Conservation (phyloP, 2,113 vertebrate species). For the Actenoides hombroni region DNA sequence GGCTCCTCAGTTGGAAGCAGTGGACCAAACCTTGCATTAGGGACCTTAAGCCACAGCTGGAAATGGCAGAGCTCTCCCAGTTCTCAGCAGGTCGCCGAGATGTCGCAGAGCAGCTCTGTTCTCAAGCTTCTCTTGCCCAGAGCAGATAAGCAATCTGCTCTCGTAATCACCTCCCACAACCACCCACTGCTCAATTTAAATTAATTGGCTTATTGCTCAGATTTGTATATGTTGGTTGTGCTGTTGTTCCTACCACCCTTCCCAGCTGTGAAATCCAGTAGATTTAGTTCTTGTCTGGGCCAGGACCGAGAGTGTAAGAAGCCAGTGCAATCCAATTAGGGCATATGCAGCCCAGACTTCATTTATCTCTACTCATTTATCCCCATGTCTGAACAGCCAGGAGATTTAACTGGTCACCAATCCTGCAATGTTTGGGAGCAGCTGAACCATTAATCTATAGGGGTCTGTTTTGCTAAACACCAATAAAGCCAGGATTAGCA, state of each 20-base stretch:
- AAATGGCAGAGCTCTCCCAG: not conserved
- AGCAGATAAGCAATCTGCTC: not conserved
- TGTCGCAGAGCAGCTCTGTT: not conserved
- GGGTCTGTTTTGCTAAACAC: constrained; percentile 49
- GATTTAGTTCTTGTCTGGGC: constrained; percentile 53
- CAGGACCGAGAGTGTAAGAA: constrained; percentile 23
- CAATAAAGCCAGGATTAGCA: constrained; percentile 46
- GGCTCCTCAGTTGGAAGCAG: not conserved
- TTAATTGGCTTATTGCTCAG: not conserved
- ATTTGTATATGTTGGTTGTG: not conserved
- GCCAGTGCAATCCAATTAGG: constrained; percentile 64
- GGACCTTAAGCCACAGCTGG: not conserved
- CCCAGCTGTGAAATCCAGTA: constrained; percentile 10
- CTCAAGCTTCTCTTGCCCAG: not conserved
- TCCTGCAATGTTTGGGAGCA: not conserved
- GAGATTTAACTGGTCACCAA: constrained; percentile 40
- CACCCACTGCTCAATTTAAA: not conserved
- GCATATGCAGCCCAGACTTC: constrained; percentile 42
- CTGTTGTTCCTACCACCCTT: not conserved
- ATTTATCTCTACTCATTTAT: constrained; percentile 47
- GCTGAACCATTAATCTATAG: constrained; percentile 2
- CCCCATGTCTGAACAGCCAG: constrained; percentile 40
- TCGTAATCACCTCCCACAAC: not conserved
- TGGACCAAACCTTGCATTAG: not conserved
- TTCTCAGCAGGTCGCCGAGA: not conserved